Conservation (phyloP, 2,113 vertebrate genomes). For the Prinia subflava region DNA sequence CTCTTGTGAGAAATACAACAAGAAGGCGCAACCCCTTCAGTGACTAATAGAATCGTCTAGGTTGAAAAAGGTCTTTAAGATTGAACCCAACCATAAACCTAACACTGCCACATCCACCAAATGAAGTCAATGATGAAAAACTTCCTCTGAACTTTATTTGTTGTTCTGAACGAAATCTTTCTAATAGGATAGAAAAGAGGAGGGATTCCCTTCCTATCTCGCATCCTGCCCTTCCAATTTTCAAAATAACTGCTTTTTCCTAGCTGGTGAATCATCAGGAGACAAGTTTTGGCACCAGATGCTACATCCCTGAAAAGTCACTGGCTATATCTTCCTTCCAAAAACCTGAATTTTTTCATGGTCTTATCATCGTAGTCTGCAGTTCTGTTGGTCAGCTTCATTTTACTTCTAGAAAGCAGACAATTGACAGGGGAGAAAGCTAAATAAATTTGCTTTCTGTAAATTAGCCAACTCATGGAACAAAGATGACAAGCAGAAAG, state of each 20-base stretch:
- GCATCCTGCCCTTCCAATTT: background rate
- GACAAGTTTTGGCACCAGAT: background rate
- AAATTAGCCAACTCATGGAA: background rate
- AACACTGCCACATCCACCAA: background rate
- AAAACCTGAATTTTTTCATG: background rate
- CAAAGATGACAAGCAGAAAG: constrained; percentile 20
- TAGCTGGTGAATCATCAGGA: background rate
- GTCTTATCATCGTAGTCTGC: background rate
- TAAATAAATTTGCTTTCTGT: background rate
- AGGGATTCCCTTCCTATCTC: background rate
- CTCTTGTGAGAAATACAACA: background rate
- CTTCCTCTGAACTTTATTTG: background rate
- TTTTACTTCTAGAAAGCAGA: background rate
- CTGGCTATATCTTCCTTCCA: background rate
- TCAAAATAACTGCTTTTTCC: background rate
- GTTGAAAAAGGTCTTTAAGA: background rate
- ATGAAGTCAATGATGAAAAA: background rate
- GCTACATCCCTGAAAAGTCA: background rate
- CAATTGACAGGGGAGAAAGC: background rate
- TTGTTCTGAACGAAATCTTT: background rate
- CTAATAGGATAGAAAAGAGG: background rate
- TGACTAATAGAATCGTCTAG: background rate
- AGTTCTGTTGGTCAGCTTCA: background rate
- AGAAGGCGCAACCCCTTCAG: background rate
- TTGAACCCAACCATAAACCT: fast-evolving